Conservation (phyloP, 2,888 invertebrate species). For the Troides oblongomaculatus region DNA sequence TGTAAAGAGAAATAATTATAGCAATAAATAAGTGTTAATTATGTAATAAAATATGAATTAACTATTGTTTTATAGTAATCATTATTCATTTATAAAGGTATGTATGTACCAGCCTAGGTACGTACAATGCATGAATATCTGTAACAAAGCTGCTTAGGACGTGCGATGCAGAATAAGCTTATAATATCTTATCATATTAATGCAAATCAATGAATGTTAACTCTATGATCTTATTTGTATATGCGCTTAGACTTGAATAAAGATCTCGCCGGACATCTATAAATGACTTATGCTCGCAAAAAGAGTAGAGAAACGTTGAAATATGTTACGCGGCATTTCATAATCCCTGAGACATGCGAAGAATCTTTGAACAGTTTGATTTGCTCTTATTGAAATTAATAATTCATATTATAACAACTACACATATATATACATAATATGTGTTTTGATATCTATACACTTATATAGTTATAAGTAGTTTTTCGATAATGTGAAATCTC, state of each 20-base stretch:
- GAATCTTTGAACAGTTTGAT: neutral
- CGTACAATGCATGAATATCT: no score
- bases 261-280: slow-evolving; percentile 9
- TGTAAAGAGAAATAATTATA: no score
- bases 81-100: no score
- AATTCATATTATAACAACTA: neutral
- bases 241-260: slow-evolving; percentile 12
- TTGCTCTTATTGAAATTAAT: slow-evolving; percentile 4
- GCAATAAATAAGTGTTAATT: no score
- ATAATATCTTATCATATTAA: slow-evolving; percentile 14
- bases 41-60: no score
- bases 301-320: slow-evolving; percentile 9
- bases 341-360: slow-evolving; percentile 3
- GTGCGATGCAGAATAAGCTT: neutral
- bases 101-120: neutral
- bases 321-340: slow-evolving; percentile 9
- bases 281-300: slow-evolving; percentile 14
- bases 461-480: no score
- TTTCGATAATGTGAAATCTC: no score
- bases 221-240: slow-evolving; percentile 6
- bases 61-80: no score
- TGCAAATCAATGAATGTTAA: slow-evolving; percentile 13
- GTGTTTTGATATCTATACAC: no score
- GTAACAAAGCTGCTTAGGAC: neutral
- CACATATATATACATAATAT: neutral